Percentiles rank a stretch among this genome's conserved stretches.
These are phyloP conservation scores for Darevskia mixta DNA, from an alignment of 2,797 vertebrate species.

Conservation along the genomic window DNA sequence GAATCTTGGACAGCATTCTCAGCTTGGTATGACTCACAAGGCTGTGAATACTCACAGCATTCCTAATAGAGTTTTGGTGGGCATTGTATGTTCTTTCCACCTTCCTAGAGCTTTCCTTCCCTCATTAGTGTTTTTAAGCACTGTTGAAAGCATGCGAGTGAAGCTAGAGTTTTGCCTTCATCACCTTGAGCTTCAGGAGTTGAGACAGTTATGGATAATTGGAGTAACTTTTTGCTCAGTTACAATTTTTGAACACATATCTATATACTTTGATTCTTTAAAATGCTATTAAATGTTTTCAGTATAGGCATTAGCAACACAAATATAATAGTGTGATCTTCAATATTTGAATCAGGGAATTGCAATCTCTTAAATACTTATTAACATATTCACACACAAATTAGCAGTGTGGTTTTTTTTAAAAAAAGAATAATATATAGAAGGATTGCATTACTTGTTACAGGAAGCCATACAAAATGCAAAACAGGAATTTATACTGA, in stretches of 20 bases:
- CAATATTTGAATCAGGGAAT: neutral
- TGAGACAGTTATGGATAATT: neutral
- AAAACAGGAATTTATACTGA: neutral
- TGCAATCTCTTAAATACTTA: neutral
- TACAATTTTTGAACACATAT: neutral
- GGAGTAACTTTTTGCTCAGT: neutral
- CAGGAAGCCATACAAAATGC: neutral
- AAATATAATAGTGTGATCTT: neutral
- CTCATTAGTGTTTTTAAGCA: neutral
- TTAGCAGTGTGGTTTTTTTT: neutral
- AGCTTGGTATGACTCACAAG: neutral
- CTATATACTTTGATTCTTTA: too few relatives aligned
- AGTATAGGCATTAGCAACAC: neutral
- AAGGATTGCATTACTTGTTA: neutral
- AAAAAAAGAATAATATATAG: too few relatives aligned
- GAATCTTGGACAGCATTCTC: neutral
- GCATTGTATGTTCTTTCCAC: neutral
- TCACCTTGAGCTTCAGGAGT: neutral
- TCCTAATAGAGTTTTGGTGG: neutral
- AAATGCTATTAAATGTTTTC: neutral
- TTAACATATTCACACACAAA: neutral
- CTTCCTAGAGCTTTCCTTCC: too few relatives aligned
- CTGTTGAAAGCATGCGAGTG: neutral
- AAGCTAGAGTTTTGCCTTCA: neutral
- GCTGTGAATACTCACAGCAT: too few relatives aligned